phyloP scores from a whole-genome alignment of 2,113 vertebrate genomes.

The Pagrus major region DNA sequence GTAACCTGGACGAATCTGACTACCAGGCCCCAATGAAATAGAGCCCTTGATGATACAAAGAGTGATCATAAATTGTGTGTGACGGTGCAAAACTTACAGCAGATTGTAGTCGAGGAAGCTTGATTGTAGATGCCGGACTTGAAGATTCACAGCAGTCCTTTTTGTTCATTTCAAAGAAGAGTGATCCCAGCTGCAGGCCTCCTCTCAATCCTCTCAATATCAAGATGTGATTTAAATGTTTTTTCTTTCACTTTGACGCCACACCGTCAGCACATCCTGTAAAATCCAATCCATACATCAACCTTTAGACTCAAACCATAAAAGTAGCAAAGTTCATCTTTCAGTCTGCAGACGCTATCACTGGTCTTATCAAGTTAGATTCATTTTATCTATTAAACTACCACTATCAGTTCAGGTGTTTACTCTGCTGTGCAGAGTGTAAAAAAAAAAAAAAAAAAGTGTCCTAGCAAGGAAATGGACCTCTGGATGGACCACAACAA shows the following conservation, averaged over 20 bases:
- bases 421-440: not conserved
- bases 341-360: not conserved
- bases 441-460: not conserved
- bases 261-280: not conserved
- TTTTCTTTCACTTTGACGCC: not conserved
- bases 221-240: rapidly evolving
- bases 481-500: not conserved
- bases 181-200: not conserved
- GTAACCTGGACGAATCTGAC: slow-evolving; percentile 14
- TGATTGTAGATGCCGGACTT: not conserved
- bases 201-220: not conserved
- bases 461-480: too few species aligned
- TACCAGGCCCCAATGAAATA: not conserved
- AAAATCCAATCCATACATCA: not conserved
- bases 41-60: not conserved
- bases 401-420: not conserved
- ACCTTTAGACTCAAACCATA: slow-evolving; percentile 18
- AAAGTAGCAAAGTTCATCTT: slow-evolving; percentile 1
- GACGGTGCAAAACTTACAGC: not conserved
- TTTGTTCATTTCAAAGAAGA: not conserved
- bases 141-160: not conserved
- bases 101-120: not conserved
- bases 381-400: not conserved
- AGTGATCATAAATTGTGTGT: not conserved
- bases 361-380: not conserved